Evolutionary conservation across 2,113 vertebrate genomes (phyloP), one percentile per base, ranked within the genome.

Genomic region (Oncorhynchus masou): DNA sequence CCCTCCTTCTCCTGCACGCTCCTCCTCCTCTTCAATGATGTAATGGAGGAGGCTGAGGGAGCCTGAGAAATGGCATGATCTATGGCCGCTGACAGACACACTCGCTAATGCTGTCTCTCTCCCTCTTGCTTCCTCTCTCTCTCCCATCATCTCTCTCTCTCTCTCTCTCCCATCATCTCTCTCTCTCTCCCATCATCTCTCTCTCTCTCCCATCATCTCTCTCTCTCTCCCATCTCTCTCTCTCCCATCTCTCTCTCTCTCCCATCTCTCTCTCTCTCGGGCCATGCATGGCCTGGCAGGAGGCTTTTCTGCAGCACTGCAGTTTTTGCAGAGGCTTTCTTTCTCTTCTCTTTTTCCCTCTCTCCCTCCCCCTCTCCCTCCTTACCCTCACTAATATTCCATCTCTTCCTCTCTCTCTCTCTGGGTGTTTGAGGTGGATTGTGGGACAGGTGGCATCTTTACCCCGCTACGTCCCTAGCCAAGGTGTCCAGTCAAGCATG

Each of bases 61-160:
- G 90, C 94, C 93, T 94, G 94, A 94, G 95, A 94, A 94, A 92
- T 90, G 92, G 89, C 84, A 93, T 95, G 93, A 94, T 93, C 83
- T 94, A 94, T 91, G 90, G 87, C 90, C 91, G 90, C 93, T 95
- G 92, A 70, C 85, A 91, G 80, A 66, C 85, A 88, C 84, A 70
- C 85, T 86, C 82, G 76, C 90, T 91, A 85, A 88, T 88, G 84
- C 81, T 85, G 83, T 88, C 88, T 74, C 79, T 86, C 85, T 87
- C 80, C 81, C 79, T 86, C 69, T 84, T 83, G 77, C 71, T 74
- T 83, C 85, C 77, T 9, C 84, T 80, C 81, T 77, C 82, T 83
- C 84, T 68, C 81, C 77, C 80, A 4, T 27, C 39, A 39, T 6
- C 34, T 6, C 0, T 13, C 31, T 31, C 3, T 34, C 4, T 34